A percentile compares a stretch with the other conserved stretches of the same genome.
Conservation (phyloP, 2,113 vertebrate species). For the Solea solea region DNA sequence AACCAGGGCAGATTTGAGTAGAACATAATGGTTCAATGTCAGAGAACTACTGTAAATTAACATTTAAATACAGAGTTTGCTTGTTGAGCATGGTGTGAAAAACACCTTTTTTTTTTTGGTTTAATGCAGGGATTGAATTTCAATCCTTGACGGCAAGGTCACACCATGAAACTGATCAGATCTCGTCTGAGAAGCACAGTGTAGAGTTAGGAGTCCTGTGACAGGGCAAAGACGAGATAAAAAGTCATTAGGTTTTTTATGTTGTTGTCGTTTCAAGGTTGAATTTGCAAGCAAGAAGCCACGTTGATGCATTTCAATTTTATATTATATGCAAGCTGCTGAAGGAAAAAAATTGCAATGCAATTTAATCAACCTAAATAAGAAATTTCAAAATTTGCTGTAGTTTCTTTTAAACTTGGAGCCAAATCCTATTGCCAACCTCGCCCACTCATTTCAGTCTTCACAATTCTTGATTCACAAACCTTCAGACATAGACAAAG, state of each 20-base stretch:
- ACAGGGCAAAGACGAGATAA: neutral
- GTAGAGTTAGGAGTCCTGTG: conserved; percentile 2
- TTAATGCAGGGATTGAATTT: conserved; percentile 25
- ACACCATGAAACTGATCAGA: conserved; percentile 22
- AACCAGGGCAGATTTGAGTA: neutral
- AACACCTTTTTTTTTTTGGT: conserved; percentile 2
- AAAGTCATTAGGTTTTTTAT: neutral
- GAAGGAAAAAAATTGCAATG: no score
- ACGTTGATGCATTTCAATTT: neutral
- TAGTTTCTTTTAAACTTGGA: neutral
- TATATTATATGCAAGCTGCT: neutral
- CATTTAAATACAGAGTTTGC: neutral
- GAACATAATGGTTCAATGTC: conserved; percentile 1
- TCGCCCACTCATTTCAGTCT: neutral
- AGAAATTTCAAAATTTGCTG: neutral
- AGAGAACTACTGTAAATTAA: neutral
- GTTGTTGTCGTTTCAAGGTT: neutral
- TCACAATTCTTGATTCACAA: conserved; percentile 13
- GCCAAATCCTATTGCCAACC: conserved; percentile 24
- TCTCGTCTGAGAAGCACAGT: conserved; percentile 20
- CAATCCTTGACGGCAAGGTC: conserved; percentile 19
- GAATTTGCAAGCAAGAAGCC: neutral
- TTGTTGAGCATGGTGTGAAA: conserved; percentile 6
- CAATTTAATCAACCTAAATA: neutral
- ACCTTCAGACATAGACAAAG: conserved; percentile 41